Conservation (phyloP, 2,797 vertebrate species). For the Lepus oiostolus region DNA sequence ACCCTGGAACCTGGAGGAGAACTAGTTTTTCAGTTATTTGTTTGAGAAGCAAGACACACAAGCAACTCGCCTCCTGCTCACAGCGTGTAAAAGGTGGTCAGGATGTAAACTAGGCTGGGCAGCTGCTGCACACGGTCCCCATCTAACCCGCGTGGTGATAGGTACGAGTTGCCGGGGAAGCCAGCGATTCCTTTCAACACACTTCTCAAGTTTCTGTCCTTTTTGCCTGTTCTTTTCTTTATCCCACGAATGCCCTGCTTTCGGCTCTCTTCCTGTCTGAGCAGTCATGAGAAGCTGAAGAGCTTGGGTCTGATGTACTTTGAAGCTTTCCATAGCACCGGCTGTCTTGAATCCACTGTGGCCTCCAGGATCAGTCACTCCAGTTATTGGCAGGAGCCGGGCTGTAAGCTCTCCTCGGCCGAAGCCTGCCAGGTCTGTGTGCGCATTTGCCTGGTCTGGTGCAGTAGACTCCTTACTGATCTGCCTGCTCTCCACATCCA, state of each 20-base stretch:
- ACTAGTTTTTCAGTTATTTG: not conserved
- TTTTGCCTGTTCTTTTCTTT: slow-evolving; percentile 17
- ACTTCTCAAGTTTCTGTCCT: not conserved
- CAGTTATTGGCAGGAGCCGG: not conserved
- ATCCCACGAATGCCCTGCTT: not conserved
- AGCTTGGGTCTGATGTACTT: not conserved
- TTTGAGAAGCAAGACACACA: not conserved
- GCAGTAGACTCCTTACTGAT: not conserved
- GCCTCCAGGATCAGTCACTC: not conserved
- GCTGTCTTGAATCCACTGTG: not conserved
- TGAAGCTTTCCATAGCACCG: not conserved
- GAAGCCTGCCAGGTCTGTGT: not conserved
- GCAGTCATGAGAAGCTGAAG: not conserved
- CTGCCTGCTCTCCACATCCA: not conserved
- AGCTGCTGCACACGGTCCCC: not conserved
- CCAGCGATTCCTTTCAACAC: slow-evolving; percentile 9
- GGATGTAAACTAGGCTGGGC: not conserved
- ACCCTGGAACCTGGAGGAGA: not conserved
- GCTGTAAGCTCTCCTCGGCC: not conserved
- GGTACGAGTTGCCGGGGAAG: not conserved
- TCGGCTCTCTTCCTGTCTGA: not conserved
- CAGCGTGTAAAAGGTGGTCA: not conserved
- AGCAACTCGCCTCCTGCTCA: not conserved
- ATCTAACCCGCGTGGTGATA: not conserved
- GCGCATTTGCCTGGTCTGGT: not conserved